Evolutionary conservation across 2,888 invertebrate species (phyloP).

Genomic region (Bellardia bayeri): DNA sequence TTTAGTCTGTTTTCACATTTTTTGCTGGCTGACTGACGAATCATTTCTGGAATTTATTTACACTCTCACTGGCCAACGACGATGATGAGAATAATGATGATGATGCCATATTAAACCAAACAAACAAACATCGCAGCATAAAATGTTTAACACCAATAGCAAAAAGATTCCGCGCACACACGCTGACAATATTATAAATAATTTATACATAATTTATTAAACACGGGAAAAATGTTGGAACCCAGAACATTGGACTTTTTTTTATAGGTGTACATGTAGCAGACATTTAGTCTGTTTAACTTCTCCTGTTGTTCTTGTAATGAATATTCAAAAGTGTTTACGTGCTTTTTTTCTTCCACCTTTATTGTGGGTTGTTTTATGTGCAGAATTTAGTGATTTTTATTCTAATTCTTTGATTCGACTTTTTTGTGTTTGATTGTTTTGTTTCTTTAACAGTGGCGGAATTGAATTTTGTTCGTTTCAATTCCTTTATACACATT

Average conservation of each 20-base stretch:
- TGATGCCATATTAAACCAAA: slow-evolving; percentile 9
- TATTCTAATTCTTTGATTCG: slow-evolving; percentile 28
- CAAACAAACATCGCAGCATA: slow-evolving; percentile 22
- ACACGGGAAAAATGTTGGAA: slow-evolving; percentile 13
- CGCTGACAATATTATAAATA: slow-evolving; percentile 16
- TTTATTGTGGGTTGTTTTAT: slow-evolving; percentile 9
- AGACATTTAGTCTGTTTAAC: slow-evolving; percentile 52
- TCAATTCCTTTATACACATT: slow-evolving; percentile 53
- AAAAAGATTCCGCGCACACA: neutral
- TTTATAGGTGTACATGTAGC: neutral
- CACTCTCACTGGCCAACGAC: slow-evolving; percentile 32
- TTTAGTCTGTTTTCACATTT: neutral
- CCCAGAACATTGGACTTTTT: neutral
- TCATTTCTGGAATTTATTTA: slow-evolving; percentile 42
- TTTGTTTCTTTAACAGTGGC: slow-evolving; percentile 36
- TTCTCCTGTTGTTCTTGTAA: neutral
- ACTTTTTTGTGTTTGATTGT: slow-evolving; percentile 5
- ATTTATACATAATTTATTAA: slow-evolving; percentile 46
- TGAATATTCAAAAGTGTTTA: slow-evolving; percentile 37
- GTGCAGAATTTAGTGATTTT: slow-evolving; percentile 13
- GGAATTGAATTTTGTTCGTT: slow-evolving; percentile 54
- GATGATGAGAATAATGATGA: neutral
- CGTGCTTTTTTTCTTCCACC: neutral
- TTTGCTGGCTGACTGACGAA: neutral
- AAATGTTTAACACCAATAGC: slow-evolving; percentile 12